Percentiles rank a stretch among this genome's conserved stretches.
Evolutionary conservation across 92 coral and sea anemone species (phyloP).

Genomic region (Montipora capitata): DNA sequence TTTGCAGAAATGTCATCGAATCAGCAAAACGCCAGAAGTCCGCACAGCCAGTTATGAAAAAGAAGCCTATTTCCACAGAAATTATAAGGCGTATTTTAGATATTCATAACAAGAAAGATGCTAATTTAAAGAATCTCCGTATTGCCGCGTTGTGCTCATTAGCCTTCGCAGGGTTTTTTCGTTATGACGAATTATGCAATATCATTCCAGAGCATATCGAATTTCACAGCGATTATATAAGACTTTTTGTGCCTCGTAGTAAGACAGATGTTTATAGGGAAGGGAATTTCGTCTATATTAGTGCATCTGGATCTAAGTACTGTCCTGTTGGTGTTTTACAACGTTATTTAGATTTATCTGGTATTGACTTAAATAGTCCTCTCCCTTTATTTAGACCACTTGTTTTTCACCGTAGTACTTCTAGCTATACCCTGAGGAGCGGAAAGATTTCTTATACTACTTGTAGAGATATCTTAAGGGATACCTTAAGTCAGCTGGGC

Average conservation of each 20-base stretch:
- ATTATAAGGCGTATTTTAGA: too few relatives aligned
- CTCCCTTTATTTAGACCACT: conserved; percentile 1
- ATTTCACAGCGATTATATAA: not conserved
- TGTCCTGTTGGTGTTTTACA: conserved; percentile 63
- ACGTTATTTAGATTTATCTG: not conserved
- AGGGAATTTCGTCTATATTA: conserved; percentile 64
- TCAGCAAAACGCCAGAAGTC: too few relatives aligned
- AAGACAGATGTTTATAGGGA: conserved; percentile 68
- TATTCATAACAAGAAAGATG: conserved; percentile 22
- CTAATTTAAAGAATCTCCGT: not conserved
- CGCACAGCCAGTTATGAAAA: too few relatives aligned
- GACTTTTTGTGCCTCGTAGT: conserved; percentile 54
- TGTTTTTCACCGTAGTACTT: not conserved
- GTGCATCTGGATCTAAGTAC: conserved; percentile 32
- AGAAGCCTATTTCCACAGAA: not conserved
- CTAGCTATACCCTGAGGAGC: conserved; percentile 1
- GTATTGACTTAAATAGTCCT: not conserved
- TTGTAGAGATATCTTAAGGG: conserved; percentile 7
- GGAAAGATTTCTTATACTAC: conserved; percentile 5
- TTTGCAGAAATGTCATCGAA: not conserved
- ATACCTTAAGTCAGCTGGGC: not conserved
- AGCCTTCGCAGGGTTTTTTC: too few relatives aligned
- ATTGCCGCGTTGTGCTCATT: too few relatives aligned
- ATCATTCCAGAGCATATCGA: too few relatives aligned
- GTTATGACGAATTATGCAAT: too few relatives aligned